A percentile compares a stretch with the other conserved stretches of the same genome.
Evolutionary conservation across 2,797 vertebrate genomes (phyloP).

Genomic region (Notolabrus celidotus): DNA sequence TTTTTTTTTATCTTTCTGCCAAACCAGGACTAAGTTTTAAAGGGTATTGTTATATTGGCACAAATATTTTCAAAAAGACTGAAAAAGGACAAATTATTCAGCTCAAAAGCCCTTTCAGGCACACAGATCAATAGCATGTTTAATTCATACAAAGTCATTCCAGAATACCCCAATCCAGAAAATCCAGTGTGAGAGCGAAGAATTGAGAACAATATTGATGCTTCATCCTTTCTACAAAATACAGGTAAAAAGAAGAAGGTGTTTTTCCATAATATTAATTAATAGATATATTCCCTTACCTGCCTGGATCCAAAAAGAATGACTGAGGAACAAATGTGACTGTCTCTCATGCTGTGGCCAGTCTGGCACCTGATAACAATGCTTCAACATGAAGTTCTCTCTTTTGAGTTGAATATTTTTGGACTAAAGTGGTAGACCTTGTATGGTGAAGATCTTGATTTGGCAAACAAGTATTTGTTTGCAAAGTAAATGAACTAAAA

Average conservation of each 20-base stretch:
- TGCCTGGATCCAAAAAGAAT: neutral
- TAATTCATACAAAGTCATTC: slow-evolving; percentile 4
- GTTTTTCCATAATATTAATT: neutral
- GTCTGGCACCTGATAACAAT: no score
- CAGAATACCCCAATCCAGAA: neutral
- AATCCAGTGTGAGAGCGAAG: neutral
- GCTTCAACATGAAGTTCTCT: no score
- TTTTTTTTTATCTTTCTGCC: neutral
- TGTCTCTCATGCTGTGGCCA: neutral
- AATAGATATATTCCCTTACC: neutral
- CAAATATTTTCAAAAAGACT: neutral
- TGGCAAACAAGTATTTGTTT: no score
- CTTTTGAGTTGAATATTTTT: no score
- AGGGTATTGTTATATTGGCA: neutral
- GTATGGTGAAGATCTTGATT: no score
- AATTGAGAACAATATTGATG: neutral
- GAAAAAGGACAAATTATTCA: slow-evolving; percentile 1
- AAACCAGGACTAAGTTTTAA: neutral
- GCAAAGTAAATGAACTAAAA: no score
- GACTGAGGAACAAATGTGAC: no score
- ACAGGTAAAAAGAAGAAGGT: neutral
- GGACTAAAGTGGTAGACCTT: no score
- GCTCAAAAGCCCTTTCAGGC: slow-evolving; percentile 12
- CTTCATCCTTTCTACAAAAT: neutral
- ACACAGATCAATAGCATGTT: neutral